phyloP scores from a whole-genome alignment of 2,888 invertebrate species.

The Pemphredon lugubris region DNA sequence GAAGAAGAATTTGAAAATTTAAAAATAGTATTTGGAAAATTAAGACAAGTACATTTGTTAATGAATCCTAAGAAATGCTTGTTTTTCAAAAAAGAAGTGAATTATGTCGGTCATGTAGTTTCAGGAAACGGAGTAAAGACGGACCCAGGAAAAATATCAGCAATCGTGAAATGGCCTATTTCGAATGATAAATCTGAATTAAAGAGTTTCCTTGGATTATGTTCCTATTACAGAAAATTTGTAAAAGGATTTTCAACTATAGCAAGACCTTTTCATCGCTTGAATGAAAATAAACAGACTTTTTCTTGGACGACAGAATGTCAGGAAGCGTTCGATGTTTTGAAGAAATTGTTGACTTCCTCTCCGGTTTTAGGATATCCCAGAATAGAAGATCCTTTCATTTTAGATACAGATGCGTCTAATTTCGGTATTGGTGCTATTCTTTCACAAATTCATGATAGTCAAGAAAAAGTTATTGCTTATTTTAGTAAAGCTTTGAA shows the following conservation, averaged over 20 bases:
- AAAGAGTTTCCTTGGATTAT: constrained; percentile 5
- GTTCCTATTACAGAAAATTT: constrained; percentile 5
- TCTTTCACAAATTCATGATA: background rate
- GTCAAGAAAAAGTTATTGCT: background rate
- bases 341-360: background rate
- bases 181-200: background rate
- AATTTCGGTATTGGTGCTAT: constrained; percentile 4
- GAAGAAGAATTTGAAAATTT: background rate
- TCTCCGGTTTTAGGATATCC: background rate
- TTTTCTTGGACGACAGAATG: background rate
- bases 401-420: background rate
- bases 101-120: background rate
- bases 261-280: background rate
- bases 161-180: background rate
- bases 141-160: background rate
- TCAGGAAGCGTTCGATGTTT: background rate
- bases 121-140: background rate
- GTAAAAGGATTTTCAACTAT: background rate
- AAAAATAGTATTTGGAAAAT: background rate
- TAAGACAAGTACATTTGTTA: background rate
- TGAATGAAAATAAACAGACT: background rate
- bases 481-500: constrained; percentile 1
- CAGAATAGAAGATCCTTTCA: background rate
- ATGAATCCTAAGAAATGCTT: constrained; percentile 7
- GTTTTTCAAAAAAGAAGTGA: background rate